Evolutionary conservation across 2,113 vertebrate species (phyloP).

Genomic region (Microcebus tavaratra): DNA sequence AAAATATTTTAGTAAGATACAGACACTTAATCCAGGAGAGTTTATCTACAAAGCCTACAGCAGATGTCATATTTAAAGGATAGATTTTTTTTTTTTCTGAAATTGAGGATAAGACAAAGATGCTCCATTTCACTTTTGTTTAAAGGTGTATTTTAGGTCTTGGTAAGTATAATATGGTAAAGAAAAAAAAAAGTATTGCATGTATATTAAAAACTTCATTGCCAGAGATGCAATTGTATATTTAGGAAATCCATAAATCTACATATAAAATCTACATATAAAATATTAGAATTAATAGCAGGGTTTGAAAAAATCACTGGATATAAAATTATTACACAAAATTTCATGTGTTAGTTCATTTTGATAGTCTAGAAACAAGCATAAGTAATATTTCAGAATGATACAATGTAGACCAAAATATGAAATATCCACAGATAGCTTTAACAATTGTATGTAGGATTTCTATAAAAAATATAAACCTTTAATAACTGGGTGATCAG

Average conservation of each 20-base stretch:
- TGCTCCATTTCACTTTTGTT: not conserved
- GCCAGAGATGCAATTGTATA: not conserved
- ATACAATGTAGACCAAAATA: not conserved
- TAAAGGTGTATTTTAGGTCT: not conserved
- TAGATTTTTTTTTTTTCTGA: not conserved
- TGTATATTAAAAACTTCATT: not conserved
- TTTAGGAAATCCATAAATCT: not conserved
- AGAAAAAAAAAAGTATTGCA: not conserved
- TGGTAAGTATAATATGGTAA: not conserved
- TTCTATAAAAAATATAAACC: not conserved
- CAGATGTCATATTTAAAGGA: not conserved
- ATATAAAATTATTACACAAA: not conserved
- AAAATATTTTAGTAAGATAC: not conserved
- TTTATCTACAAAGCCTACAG: not conserved
- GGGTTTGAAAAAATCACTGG: not conserved
- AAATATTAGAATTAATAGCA: not conserved
- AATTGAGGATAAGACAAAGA: not conserved
- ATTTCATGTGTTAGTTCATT: not conserved
- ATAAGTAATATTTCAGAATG: not conserved
- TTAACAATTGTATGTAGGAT: too few relatives aligned
- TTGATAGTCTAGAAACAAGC: not conserved
- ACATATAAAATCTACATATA: too few relatives aligned
- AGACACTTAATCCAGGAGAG: not conserved
- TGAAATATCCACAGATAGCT: not conserved
- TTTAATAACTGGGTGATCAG: not conserved